Evolutionary conservation across 2,113 vertebrate species (phyloP).

Genomic region (Apodemus speciosus): DNA sequence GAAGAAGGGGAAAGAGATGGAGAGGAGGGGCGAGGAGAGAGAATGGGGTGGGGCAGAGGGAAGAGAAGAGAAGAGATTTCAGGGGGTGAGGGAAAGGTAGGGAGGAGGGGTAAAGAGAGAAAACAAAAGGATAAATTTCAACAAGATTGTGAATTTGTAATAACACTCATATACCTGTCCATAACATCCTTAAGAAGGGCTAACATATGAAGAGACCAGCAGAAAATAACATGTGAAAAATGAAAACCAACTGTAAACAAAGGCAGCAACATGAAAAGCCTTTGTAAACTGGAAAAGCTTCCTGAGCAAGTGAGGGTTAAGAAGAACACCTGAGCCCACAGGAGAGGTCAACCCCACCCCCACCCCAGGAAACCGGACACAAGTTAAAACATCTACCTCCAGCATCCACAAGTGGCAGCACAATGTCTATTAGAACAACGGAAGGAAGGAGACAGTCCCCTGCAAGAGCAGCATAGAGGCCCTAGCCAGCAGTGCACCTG

Average conservation of each 20-base stretch:
- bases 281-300: neutral
- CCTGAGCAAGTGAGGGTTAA: neutral
- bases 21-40: too few relatives aligned
- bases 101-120: too few relatives aligned
- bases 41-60: too few relatives aligned
- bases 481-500: rapidly evolving
- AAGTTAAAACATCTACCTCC: rapidly evolving
- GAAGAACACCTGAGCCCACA: neutral
- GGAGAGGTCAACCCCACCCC: neutral
- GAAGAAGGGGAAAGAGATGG: neutral
- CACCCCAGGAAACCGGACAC: too few relatives aligned
- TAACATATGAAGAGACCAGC: neutral
- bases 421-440: neutral
- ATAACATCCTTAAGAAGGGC: neutral
- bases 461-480: neutral
- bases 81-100: too few relatives aligned
- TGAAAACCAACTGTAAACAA: neutral
- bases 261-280: neutral
- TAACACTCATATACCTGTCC: neutral
- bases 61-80: too few relatives aligned
- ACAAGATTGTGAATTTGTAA: neutral
- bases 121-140: neutral
- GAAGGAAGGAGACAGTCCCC: too few relatives aligned
- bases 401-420: neutral
- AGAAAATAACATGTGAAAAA: neutral